Conservation (phyloP, 2,797 vertebrate species). For the Todus mexicanus region DNA sequence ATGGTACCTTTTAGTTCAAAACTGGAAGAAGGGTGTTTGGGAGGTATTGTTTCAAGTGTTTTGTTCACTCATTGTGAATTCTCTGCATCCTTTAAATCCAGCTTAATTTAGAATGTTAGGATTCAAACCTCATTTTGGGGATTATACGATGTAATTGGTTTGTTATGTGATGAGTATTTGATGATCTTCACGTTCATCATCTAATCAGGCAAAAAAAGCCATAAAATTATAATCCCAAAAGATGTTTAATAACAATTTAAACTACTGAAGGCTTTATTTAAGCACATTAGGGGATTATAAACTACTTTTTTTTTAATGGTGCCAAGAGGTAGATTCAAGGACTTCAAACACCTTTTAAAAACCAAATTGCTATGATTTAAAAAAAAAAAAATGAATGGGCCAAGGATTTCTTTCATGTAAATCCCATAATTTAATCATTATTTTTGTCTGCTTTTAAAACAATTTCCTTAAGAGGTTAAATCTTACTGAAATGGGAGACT, state of each 20-base stretch:
- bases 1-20: neutral
- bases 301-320: constrained; percentile 53
- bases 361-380: constrained; percentile 59
- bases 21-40: neutral
- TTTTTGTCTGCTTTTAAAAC: constrained; percentile 67
- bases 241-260: constrained; percentile 62
- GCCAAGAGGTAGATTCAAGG: constrained; percentile 58
- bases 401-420: constrained; percentile 50
- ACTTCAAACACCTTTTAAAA: constrained; percentile 65
- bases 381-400: constrained; percentile 44
- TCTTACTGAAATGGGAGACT: constrained; percentile 30
- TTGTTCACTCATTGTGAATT: neutral
- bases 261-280: constrained; percentile 66
- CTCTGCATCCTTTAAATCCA: constrained; percentile 11
- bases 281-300: constrained; percentile 69
- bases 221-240: constrained; percentile 68
- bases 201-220: constrained; percentile 43
- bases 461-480: constrained; percentile 63
- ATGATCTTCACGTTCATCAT: constrained; percentile 61
- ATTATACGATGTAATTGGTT: constrained; percentile 60
- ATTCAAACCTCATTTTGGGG: constrained; percentile 56
- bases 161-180: constrained; percentile 66
- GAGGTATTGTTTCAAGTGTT: neutral
- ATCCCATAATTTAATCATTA: constrained; percentile 63
- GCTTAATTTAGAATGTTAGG: constrained; percentile 23